These are phyloP conservation scores for Pseudotriccus pelzelni DNA, from an alignment of 2,797 vertebrate species.

Conservation along the genomic window DNA sequence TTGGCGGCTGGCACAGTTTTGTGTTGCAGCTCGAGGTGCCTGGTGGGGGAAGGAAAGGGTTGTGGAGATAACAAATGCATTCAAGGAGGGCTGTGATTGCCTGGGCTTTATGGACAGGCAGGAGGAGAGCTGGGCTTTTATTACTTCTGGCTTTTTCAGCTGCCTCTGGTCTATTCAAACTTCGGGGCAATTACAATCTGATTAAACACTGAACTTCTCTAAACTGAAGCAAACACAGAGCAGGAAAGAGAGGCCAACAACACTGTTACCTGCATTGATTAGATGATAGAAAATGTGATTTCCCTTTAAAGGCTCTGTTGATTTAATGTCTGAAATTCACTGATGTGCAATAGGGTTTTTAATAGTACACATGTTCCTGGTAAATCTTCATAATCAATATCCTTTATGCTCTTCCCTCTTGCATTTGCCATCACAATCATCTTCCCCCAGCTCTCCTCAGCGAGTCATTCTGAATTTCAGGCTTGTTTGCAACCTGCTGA, in stretches of 20 bases:
- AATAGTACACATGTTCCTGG: conserved; percentile 37
- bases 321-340: conserved; percentile 27
- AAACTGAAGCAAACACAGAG: neutral
- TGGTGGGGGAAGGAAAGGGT: neutral
- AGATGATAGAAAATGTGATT: conserved; percentile 42
- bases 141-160: neutral
- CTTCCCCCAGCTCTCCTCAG: neutral
- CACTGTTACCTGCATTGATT: conserved; percentile 4
- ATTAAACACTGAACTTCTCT: neutral
- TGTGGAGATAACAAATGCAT: neutral
- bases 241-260: neutral
- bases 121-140: neutral
- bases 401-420: neutral
- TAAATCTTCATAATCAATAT: conserved; percentile 58
- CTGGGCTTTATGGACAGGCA: neutral
- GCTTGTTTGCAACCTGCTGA: neutral
- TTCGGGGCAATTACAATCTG: neutral
- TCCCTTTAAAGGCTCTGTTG: conserved; percentile 29
- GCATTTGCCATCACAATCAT: conserved; percentile 1
- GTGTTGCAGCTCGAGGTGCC: neutral
- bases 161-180: neutral
- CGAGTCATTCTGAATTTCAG: conserved; percentile 6
- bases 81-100: neutral
- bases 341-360: conserved; percentile 12
- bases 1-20: neutral